Conservation (phyloP, 1,140 invertebrate species). For the Anadara kagoshimensis region DNA sequence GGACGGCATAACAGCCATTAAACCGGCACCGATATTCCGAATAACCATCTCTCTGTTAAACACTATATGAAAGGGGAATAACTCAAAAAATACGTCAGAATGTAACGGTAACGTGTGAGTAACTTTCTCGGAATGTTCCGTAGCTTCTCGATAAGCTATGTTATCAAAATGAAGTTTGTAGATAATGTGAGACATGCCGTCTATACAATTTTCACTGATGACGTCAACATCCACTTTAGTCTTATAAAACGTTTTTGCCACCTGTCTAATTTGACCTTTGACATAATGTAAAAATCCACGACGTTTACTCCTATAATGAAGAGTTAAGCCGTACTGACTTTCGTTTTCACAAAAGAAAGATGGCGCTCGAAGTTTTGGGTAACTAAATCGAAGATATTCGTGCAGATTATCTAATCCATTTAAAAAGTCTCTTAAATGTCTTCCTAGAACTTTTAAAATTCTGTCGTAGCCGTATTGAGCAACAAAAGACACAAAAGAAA, state of each 20-base stretch:
- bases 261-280: conserved; percentile 89
- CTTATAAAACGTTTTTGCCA: conserved; percentile 91
- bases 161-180: conserved; percentile 97
- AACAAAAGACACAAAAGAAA: conserved; percentile 70
- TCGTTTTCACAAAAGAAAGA: conserved; percentile 98
- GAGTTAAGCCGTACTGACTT: conserved; percentile 86
- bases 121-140: conserved; percentile 46
- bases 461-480: conserved; percentile 95
- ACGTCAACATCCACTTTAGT: conserved; percentile 94
- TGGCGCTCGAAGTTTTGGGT: conserved; percentile 92
- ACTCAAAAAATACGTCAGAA: conserved; percentile 90
- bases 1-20: conserved; percentile 92
- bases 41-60: conserved; percentile 96
- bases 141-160: conserved; percentile 77
- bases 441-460: conserved; percentile 86
- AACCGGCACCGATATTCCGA: conserved; percentile 86
- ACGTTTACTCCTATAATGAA: conserved; percentile 91
- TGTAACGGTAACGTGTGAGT: conserved; percentile 52
- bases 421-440: conserved; percentile 95
- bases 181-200: conserved; percentile 94
- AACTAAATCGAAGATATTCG: conserved; percentile 92
- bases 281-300: conserved; percentile 96
- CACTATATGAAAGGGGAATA: conserved; percentile 98
- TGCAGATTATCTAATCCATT: conserved; percentile 95
- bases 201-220: conserved; percentile 87